phyloP scores from a whole-genome alignment of 1,140 invertebrate species.

The Hycleus phaleratus region DNA sequence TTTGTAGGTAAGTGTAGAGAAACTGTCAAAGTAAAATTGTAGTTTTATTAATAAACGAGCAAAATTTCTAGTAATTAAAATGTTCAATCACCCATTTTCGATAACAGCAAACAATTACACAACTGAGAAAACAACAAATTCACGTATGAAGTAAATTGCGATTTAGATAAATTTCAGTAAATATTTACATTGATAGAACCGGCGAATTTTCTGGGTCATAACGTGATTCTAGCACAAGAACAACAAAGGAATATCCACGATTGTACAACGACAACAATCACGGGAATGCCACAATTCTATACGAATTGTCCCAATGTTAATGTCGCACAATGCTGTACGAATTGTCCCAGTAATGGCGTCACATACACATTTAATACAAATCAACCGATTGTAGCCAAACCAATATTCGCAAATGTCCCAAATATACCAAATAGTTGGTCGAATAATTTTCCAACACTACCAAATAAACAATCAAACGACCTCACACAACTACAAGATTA shows the following conservation, averaged over 20 bases:
- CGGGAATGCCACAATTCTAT: slow-evolving; percentile 2
- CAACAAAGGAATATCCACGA: slow-evolving; percentile 25
- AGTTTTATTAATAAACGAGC: no score
- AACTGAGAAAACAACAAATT: slow-evolving; percentile 20
- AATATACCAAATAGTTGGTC: background rate
- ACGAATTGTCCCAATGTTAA: background rate
- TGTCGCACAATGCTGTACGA: background rate
- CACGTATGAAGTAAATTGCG: slow-evolving; percentile 6
- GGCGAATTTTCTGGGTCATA: slow-evolving; percentile 20
- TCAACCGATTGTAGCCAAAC: background rate
- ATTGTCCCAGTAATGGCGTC: background rate
- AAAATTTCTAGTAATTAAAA: slow-evolving; percentile 23
- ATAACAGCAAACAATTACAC: slow-evolving; percentile 22
- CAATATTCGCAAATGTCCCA: slow-evolving; percentile 1
- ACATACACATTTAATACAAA: background rate
- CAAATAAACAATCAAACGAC: slow-evolving; percentile 12
- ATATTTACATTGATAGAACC: slow-evolving; percentile 14
- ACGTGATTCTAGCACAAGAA: slow-evolving; percentile 27
- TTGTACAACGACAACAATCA: slow-evolving; percentile 24
- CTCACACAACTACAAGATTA: slow-evolving; percentile 5
- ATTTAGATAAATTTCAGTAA: background rate
- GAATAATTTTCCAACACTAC: slow-evolving; percentile 5
- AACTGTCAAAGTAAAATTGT: no score
- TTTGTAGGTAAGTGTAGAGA: no score
- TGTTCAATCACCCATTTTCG: slow-evolving; percentile 26